Conservation (phyloP, 2,888 invertebrate species). For the Hoplodrina blanda region DNA sequence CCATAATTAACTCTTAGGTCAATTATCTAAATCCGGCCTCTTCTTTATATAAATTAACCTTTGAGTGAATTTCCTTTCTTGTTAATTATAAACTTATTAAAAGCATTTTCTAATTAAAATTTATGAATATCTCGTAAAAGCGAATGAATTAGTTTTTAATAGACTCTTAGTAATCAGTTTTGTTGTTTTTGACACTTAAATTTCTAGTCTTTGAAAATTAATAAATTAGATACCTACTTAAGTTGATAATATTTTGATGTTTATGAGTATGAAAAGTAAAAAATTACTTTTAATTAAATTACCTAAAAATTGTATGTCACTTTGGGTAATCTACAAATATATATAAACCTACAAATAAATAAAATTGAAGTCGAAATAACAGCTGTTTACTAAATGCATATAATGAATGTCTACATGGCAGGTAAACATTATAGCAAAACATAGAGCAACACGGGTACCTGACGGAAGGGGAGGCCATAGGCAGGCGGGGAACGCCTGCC, state of each 20-base stretch:
- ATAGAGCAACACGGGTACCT: no score
- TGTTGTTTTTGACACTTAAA: slow-evolving; percentile 35
- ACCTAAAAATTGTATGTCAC: no score
- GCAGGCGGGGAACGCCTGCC: no score
- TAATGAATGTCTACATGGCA: no score
- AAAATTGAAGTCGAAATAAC: no score
- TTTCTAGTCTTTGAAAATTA: slow-evolving; percentile 21
- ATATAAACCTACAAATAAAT: no score
- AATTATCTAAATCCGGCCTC: slow-evolving; percentile 10
- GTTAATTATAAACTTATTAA: slow-evolving; percentile 37
- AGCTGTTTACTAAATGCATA: no score
- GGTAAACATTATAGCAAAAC: no score
- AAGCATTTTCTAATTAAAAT: slow-evolving; percentile 25
- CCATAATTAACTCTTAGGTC: neutral
- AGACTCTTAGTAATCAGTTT: slow-evolving; percentile 35
- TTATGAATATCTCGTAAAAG: slow-evolving; percentile 22
- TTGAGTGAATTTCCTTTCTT: slow-evolving; percentile 16
- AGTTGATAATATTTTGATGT: neutral
- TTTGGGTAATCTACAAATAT: no score
- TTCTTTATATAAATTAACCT: slow-evolving; percentile 21
- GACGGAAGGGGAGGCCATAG: no score
- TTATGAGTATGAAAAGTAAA: neutral
- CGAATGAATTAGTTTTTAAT: slow-evolving; percentile 24
- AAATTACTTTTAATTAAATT: no score
- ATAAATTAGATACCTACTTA: slow-evolving; percentile 24